Evolutionary conservation across 2,888 invertebrate species (phyloP), one percentile per base, ranked within the genome.

Genomic region (Athrips mouffetella): DNA sequence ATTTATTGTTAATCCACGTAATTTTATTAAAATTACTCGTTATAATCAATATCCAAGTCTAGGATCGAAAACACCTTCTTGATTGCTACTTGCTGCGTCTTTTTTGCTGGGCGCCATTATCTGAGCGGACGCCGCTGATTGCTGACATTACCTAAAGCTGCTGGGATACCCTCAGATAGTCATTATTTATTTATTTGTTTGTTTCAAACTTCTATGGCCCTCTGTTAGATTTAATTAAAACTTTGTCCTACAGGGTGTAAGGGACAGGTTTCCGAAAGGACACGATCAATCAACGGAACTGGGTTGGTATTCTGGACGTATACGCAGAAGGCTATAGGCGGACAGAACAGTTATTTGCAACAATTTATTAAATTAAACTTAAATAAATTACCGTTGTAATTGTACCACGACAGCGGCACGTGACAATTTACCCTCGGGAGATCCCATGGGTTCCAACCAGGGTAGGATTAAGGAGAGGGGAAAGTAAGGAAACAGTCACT

Each of bases 41-140:
- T 23, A 31, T 25, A 29, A 37, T 29, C 37, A 40, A 31, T 31
- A 40, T 40, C 20, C 15, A 27, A n/a, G 40, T 45, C 30, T 35
- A 39, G 31, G 13, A 40, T 21, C 44, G 37, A 45, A 40, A 48
- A 48, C 42, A 29, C 31, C 45, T 33, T 8, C 27, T 55, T 63
- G 63, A 67, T 63, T 60, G 67, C 63, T 60, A 65, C 62, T 67
- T 67, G 67, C 53, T 47, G 55, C 59, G 54, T 39, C 40, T 51
- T 56, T 60, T 51, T 55, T 54, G 54, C 18, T 41, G 45, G 54
- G 63, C 63, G 63, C 63, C 66, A n/a, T n/a, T n/a, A 64, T 68
- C 73, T 72, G 73, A 73, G 63, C 65, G 55, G 64, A 63, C 60
- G 65, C 64, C 65, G 65, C 71, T 74, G n/a, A n/a, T n/a, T n/a